Evolutionary conservation across 2,888 invertebrate genomes (phyloP), one percentile per base, ranked within the genome.

Genomic region (Tribolium freemani): DNA sequence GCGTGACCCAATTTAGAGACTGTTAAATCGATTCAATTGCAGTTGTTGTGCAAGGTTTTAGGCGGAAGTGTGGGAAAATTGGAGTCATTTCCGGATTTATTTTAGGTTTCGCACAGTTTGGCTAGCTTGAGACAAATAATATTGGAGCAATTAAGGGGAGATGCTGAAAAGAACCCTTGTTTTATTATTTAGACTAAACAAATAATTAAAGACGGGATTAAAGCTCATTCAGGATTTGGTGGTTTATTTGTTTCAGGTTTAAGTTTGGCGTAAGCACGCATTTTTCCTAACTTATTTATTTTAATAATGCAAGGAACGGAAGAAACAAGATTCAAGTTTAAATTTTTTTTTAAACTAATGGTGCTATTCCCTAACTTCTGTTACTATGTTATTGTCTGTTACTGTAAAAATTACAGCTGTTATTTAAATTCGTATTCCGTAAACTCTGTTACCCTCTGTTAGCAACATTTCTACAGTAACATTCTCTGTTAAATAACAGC

Each of bases 31-130:
- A 31, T 63, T 11, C 3, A 5, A 26, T 26, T 31, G 38, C 30
- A 30, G 31, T 38, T 26, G 50, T 48, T 26, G 50, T 48, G 60
- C 26, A 61, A 61, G 8, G n/a, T 56, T 21, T 10, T n/a, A 11
- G 11, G 16, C 50, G 63, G 63, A 63, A 63, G 63, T 63, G 50
- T 20, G 63, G 50, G 48, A 50, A 63, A 63, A 61, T 46, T 44
- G 13, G 16, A 13, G 21, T 9, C 45, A 45, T 50, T 51, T 38
- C 63, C 48, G 13, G 48, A 48, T 50, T 31, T 63, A 57, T 57
- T 57, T 57, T 44, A 0, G 57, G 44, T 16, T 38, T 38, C n/a
- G n/a, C 8, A 8, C 8, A 38, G n/a, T 38, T 38, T 38, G 5
- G 38, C 5, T 3, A 1, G 26, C n/a, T 38, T 38, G 3, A 9